Base-by-base conservation (phyloP, 1,140 invertebrate species). In the Scaptomyza pallida region DNA sequence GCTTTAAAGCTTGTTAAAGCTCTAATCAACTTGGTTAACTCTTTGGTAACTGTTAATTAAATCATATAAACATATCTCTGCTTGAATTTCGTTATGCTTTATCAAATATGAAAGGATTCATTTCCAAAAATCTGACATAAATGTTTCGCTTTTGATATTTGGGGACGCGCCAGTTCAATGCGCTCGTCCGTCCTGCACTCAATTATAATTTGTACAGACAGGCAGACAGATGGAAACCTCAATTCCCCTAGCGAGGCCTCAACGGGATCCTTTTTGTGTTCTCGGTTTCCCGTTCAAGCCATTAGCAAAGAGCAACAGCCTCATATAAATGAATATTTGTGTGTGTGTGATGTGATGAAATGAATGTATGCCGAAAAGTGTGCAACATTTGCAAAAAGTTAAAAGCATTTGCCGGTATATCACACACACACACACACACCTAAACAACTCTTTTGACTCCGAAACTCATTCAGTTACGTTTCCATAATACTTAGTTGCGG, bases 141-240 rank as follows among this genome's bases (percentile, higher is more conserved):
- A 9, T 9, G 26, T 16, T 50, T 35, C 8, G 12, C 37, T 26
- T 1, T 23, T 6, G n/a, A 23, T 16, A 55, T 59, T 59, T 50
- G 17, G 26, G 61, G 30, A 17, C 19, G 45, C 43, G 69, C n/a
- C 75, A 85, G 80, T 85, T 85, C 80, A 85, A 85, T 86, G 80
- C 57, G 80, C 80, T 80, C 68, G 63, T 65, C 60, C 68, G 63
- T 65, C 60, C 48, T 86, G 80, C 80, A 86, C 80, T 85, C 81
- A 85, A 85, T 85, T 85, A 86, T 86, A 86, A 80, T 86, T 85
- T 85, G 73, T 80, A 21, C 75, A 83, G 80, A 69, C 80, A 62
- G 76, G 57, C 68, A 71, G 45, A 65, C 44, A 71, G 52, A n/a
- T n/a, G n/a, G 9, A 35, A 10, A 37, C 10, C 33, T 5, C 33